These are phyloP conservation scores for Apomyelois bistriatella DNA, from an alignment of 2,888 invertebrate species.

Conservation along the genomic window DNA sequence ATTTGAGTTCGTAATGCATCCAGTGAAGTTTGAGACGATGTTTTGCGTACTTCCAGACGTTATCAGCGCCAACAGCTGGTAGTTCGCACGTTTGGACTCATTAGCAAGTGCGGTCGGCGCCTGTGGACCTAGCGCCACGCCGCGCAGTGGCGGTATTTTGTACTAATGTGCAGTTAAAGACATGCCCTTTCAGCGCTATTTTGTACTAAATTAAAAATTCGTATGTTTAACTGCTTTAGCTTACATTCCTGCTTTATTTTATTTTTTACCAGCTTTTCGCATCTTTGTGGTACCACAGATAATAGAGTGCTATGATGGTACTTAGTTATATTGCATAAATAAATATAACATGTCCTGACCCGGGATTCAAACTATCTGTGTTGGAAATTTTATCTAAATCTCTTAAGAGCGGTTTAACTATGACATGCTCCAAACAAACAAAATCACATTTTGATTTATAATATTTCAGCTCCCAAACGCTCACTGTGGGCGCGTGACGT, in stretches of 20 bases:
- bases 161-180: conserved; percentile 6
- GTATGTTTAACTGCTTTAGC: no score
- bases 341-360: no score
- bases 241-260: neutral
- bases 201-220: neutral
- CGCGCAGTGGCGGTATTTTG: neutral
- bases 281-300: no score
- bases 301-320: no score
- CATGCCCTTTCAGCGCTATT: neutral
- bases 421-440: no score
- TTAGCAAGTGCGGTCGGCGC: conserved; percentile 10
- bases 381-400: no score
- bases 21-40: conserved; percentile 2
- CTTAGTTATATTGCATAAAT: no score
- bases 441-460: no score
- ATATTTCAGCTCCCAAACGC: no score
- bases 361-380: no score
- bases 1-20: neutral
- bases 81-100: conserved; percentile 12
- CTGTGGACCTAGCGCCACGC: neutral
- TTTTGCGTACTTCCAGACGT: conserved; percentile 8
- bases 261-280: neutral
- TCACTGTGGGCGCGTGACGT: no score
- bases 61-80: conserved; percentile 7
- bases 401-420: no score